A percentile compares a stretch with the other conserved stretches of the same genome.
These are phyloP conservation scores for Pheucticus melanocephalus DNA, from an alignment of 2,113 vertebrate species.

Conservation along the genomic window DNA sequence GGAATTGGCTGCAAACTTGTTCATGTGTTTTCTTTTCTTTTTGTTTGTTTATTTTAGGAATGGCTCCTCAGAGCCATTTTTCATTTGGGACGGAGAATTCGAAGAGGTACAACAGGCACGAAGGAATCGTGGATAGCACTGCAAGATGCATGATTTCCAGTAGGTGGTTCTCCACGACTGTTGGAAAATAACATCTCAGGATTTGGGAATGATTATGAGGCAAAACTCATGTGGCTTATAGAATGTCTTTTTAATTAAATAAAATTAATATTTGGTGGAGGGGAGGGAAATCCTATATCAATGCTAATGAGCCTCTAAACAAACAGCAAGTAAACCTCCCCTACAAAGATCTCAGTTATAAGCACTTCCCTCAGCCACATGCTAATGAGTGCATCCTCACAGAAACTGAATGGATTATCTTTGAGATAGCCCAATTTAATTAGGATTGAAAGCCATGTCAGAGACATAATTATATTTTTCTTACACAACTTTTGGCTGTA, in stretches of 20 bases:
- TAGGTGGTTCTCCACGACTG: background rate
- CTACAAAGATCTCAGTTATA: background rate
- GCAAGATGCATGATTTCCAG: background rate
- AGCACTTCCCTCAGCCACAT: background rate
- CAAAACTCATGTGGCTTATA: background rate
- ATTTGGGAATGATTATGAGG: background rate
- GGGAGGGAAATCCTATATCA: background rate
- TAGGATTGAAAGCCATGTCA: background rate
- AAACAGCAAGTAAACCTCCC: background rate
- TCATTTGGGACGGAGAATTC: background rate
- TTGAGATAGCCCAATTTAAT: background rate
- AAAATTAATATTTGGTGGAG: background rate
- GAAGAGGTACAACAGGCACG: background rate
- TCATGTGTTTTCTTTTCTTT: background rate
- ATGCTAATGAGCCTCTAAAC: background rate
- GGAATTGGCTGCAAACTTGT: background rate
- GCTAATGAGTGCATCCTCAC: background rate
- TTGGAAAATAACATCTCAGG: background rate
- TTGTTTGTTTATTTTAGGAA: background rate
- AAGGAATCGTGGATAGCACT: background rate
- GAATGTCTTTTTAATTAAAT: background rate
- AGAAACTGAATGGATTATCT: background rate
- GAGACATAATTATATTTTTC: background rate
- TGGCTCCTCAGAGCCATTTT: background rate
- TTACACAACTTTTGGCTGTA: background rate